Evolutionary conservation across 1,140 invertebrate genomes (phyloP), one percentile per base, ranked within the genome.

Genomic region (Euura lappo): DNA sequence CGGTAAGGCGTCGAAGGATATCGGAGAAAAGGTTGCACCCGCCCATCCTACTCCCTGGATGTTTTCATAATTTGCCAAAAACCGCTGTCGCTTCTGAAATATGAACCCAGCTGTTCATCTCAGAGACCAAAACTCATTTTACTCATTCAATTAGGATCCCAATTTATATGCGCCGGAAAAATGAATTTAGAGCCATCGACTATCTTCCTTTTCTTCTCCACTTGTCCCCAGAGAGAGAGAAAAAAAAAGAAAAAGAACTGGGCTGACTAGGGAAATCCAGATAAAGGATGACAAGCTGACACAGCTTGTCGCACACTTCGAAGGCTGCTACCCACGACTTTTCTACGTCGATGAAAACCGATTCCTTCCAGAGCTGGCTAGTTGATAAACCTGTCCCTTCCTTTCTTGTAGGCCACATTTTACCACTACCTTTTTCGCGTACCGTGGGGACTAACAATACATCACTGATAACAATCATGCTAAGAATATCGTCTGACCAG

Each of bases 51-150:
- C 8, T 11, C 10, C 13, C 8, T 60, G 13, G 13, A 11, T n/a
- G 51, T n/a, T 60, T 60, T n/a, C 51, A 60, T 60, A 60, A 60
- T 60, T n/a, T 60, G 51, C 51, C 51, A 60, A 60, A 8, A 60
- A 60, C 51, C 51, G 13, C 51, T n/a, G 28, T 28, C 28, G 28
- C 28, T 1, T 28, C 28, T 28, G 28, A 28, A 28, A 28, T 28
- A 28, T 28, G 28, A 28, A 28, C 28, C 28, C 28, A 28, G 28
- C 28, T 28, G 28, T 28, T 28, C 28, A 28, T 28, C 28, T 28
- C 28, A 28, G 28, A 28, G 28, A 28, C 28, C 28, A 28, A 28
- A 28, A 1, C 1, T 28, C 28, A 28, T 28, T 28, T 28, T 28
- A 28, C 28, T 28, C 28, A 28, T 28, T 28, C 28, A 28, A 28